Base-by-base conservation (phyloP, 2,888 invertebrate genomes). In the Drosophila kuntzei region DNA sequence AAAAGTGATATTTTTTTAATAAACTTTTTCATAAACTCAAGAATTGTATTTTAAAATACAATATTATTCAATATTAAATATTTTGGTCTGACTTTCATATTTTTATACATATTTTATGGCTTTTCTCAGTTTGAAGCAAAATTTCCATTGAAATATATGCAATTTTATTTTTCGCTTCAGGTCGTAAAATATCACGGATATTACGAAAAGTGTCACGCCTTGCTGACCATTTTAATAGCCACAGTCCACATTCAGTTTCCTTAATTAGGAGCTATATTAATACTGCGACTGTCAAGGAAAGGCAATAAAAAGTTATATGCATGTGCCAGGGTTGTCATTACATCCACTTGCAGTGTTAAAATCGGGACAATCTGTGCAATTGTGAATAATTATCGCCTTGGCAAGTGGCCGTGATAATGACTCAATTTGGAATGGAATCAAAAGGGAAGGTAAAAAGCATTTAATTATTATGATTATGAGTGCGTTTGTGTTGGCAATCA, bases 381-480 rank as follows among this genome's bases (percentile, higher is more conserved):
- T 63, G 72, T 36, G 72, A 20, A 59, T 79, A 82, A 82, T 82
- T 82, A 80, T 82, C 76, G 41, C 64, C 29, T 53, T 50, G 44
- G 43, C 70, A 70, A 82, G 77, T 65, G 72, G 62, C 67, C 53
- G 63, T 72, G 83, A 67, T 80, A 82, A 80, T 82, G 83, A 62
- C 79, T 82, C 61, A 70, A 80, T 80, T 79, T 79, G 49, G 22
- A 29, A 39, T 49, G 59, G n/a, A 11, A 34, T 7, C 20, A 22
- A 18, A 34, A 29, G 43, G 58, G 53, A 61, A 82, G 67, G 76
- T 72, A 59, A 60, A 47, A 58, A 67, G 59, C 59, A 70, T 72
- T 80, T 80, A 82, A 80, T 82, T 82, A 72, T 76, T 72, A 76
- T 70, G 76, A 76, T 80, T 82, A 80, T 74, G 75, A 46, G 39